A percentile compares a stretch with the other conserved stretches of the same genome.
Evolutionary conservation across 2,888 invertebrate genomes (phyloP).

Genomic region (Lepidocyrtoides sp.): DNA sequence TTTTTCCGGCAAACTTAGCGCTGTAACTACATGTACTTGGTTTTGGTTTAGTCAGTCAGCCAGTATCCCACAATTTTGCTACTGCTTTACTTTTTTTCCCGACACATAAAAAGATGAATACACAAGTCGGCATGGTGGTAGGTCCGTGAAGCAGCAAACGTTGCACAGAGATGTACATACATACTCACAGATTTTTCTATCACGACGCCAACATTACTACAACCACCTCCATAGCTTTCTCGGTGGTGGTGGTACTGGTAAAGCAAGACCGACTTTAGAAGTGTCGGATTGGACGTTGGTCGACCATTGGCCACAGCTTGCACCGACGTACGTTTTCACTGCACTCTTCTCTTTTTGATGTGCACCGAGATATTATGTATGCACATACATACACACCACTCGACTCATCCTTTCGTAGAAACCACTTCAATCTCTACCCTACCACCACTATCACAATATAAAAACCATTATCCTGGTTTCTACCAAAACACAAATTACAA

Average conservation of each 20-base stretch:
- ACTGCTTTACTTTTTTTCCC: not conserved
- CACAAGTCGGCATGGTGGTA: too few species aligned
- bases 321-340: conserved; percentile 75
- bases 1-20: conserved; percentile 47
- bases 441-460: conserved; percentile 54
- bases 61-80: conserved; percentile 8
- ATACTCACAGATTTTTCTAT: conserved; percentile 42
- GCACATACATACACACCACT: conserved; percentile 11
- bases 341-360: conserved; percentile 47
- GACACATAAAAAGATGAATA: not conserved
- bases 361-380: not conserved
- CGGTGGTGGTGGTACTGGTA: conserved; percentile 7
- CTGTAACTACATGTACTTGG: not conserved
- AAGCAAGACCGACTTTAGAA: conserved; percentile 41
- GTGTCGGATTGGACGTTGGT: conserved; percentile 76
- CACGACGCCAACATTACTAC: conserved; percentile 23
- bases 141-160: not conserved
- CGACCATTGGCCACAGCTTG: conserved; percentile 77
- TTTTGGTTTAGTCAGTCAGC: not conserved
- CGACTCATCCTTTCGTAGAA: conserved; percentile 29
- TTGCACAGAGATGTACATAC: not conserved
- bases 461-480: conserved; percentile 52
- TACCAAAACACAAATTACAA: not conserved
- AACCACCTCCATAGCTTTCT: not conserved
- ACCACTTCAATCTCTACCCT: conserved; percentile 74